phyloP scores from a whole-genome alignment of 2,888 invertebrate species.

The Entomobrya proxima region DNA sequence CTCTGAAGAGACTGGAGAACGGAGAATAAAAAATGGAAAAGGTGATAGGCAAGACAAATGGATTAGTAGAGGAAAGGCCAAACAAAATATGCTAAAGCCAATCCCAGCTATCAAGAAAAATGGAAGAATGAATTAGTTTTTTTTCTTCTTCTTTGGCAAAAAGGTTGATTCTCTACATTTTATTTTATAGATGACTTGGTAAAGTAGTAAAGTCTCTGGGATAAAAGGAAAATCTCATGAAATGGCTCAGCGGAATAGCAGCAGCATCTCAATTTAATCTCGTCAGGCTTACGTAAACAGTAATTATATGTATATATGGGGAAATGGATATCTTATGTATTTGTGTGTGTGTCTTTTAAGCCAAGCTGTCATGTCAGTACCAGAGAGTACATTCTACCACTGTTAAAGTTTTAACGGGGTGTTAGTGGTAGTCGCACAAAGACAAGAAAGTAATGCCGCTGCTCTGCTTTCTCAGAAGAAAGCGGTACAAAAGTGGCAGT shows the following conservation, averaged over 20 bases:
- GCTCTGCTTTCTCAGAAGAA: too few relatives aligned
- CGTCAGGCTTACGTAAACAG: constrained; percentile 2
- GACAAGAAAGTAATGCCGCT: background rate
- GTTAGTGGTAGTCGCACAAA: background rate
- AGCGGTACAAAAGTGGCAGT: too few relatives aligned
- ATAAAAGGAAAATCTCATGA: constrained; percentile 2
- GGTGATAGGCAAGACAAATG: background rate
- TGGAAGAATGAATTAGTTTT: background rate
- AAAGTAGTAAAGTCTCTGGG: background rate
- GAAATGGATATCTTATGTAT: background rate
- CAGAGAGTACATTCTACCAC: background rate
- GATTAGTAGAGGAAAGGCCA: background rate
- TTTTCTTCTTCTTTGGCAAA: too few relatives aligned
- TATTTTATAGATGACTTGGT: background rate
- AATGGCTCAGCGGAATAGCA: background rate
- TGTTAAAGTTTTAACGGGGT: constrained; percentile 13
- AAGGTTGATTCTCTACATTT: background rate
- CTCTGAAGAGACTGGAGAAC: background rate
- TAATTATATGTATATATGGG: background rate
- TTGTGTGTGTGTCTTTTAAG: background rate
- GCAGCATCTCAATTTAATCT: constrained; percentile 24
- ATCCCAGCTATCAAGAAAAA: background rate
- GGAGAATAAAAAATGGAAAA: background rate
- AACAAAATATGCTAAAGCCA: background rate
- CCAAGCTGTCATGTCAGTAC: background rate